These are phyloP conservation scores for Rambutsinella grinnellia DNA, from an alignment of 2,888 invertebrate species.

Conservation along the genomic window DNA sequence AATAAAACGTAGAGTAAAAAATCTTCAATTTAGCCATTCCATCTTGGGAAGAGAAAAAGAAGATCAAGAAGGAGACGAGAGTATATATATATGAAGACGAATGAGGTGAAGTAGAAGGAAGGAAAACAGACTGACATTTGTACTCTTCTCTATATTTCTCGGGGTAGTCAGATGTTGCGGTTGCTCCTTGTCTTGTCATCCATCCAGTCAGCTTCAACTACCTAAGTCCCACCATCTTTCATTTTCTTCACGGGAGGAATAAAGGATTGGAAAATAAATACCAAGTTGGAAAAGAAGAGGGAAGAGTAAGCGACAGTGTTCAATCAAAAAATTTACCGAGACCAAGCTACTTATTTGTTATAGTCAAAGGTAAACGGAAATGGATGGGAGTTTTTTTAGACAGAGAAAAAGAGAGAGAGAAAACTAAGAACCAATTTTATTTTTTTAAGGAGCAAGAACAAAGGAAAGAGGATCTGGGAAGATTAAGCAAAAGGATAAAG, in stretches of 20 bases:
- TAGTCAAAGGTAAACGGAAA: not conserved
- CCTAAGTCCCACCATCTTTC: not conserved
- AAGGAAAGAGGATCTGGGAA: not conserved
- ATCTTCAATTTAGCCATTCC: too few species aligned
- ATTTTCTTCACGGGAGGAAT: not conserved
- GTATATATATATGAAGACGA: too few species aligned
- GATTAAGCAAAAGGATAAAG: not conserved
- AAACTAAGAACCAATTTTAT: too few species aligned
- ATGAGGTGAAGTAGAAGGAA: conserved; percentile 1
- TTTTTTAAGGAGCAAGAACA: not conserved
- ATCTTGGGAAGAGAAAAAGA: conserved; percentile 1
- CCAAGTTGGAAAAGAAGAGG: not conserved
- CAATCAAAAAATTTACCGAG: not conserved
- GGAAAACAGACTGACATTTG: not conserved
- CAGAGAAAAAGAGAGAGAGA: not conserved
- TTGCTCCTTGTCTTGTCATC: not conserved
- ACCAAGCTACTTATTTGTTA: not conserved
- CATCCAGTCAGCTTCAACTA: not conserved
- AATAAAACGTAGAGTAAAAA: conserved; percentile 21
- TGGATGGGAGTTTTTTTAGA: too few species aligned
- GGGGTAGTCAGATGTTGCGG: not conserved
- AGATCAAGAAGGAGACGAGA: not conserved
- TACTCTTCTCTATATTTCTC: not conserved
- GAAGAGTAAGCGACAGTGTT: not conserved
- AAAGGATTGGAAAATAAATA: not conserved